A percentile compares a stretch with the other conserved stretches of the same genome.
Evolutionary conservation across 2,888 invertebrate species (phyloP).

Genomic region (Archips crataeganus): DNA sequence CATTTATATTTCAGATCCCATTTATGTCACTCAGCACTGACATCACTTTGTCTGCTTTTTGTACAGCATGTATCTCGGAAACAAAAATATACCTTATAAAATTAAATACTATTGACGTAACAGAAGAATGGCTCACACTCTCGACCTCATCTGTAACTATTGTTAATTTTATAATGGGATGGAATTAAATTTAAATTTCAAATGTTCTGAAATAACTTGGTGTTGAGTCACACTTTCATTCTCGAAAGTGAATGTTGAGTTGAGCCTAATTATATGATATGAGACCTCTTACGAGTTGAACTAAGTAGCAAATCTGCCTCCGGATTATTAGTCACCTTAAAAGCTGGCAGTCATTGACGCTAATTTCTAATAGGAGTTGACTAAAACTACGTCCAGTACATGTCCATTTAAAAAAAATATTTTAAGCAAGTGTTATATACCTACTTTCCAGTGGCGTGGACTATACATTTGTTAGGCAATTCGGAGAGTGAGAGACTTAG

Average conservation of each 20-base stretch:
- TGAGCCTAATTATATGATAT: constrained; percentile 37
- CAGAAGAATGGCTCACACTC: constrained; percentile 32
- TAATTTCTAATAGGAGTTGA: no score
- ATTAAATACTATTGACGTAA: constrained; percentile 21
- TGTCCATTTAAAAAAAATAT: no score
- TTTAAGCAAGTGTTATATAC: no score
- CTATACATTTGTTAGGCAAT: no score
- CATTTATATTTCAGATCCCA: constrained; percentile 63
- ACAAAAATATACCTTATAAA: constrained; percentile 16
- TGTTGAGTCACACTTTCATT: constrained; percentile 58
- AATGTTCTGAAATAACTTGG: constrained; percentile 51
- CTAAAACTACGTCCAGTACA: no score
- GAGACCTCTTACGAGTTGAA: constrained; percentile 25
- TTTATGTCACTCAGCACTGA: constrained; percentile 56
- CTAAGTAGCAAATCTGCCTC: constrained; percentile 13
- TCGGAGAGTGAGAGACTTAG: no score
- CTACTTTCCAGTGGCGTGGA: no score
- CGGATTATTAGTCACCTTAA: constrained; percentile 18
- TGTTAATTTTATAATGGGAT: constrained; percentile 41
- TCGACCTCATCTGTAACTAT: constrained; percentile 31
- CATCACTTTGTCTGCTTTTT: constrained; percentile 56
- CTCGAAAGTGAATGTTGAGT: constrained; percentile 46
- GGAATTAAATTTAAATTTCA: constrained; percentile 53
- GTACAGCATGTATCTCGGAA: constrained; percentile 47
- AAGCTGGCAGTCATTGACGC: background rate